These are phyloP conservation scores for Sinocyclocheilus anshuiensis DNA, from an alignment of 2,113 vertebrate genomes.

Conservation along the genomic window DNA sequence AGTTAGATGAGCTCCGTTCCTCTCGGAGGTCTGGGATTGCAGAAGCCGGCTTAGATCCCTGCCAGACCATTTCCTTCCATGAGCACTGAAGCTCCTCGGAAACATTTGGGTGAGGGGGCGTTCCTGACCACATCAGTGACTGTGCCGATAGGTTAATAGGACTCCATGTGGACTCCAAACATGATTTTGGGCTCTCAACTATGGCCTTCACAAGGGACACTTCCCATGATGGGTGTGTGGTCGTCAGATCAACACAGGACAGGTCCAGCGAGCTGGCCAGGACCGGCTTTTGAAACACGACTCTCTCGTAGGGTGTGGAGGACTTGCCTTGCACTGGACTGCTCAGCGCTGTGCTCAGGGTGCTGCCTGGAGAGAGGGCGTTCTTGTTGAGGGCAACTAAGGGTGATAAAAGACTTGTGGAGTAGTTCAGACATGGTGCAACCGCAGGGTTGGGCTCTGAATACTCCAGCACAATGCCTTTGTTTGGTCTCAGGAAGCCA, in stretches of 20 bases:
- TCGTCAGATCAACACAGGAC: slow-evolving; percentile 54
- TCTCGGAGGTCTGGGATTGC: slow-evolving; percentile 24
- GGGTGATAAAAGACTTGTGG: slow-evolving; percentile 56
- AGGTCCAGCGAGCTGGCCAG: slow-evolving; percentile 53
- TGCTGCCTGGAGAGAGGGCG: slow-evolving; percentile 22
- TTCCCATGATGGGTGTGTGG: slow-evolving; percentile 69
- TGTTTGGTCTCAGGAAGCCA: slow-evolving; percentile 38
- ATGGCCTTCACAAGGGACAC: slow-evolving; percentile 68
- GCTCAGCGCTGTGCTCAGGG: neutral
- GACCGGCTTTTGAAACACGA: slow-evolving; percentile 55
- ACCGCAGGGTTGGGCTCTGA: slow-evolving; percentile 40
- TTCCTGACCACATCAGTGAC: slow-evolving; percentile 43
- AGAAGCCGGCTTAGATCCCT: neutral
- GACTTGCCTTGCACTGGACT: slow-evolving; percentile 62
- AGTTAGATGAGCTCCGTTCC: slow-evolving; percentile 1
- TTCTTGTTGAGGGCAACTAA: slow-evolving; percentile 11
- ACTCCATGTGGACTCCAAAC: slow-evolving; percentile 64
- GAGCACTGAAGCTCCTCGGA: slow-evolving; percentile 28
- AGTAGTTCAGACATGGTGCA: slow-evolving; percentile 45
- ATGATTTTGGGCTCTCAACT: slow-evolving; percentile 61
- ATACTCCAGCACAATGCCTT: slow-evolving; percentile 53
- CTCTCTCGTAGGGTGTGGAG: slow-evolving; percentile 67
- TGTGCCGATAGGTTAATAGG: slow-evolving; percentile 56
- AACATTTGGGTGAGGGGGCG: neutral
- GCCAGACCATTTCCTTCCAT: slow-evolving; percentile 42